A percentile compares a stretch with the other conserved stretches of the same genome.
phyloP scores from a whole-genome alignment of 30 jellyfish, hydroid and myxozoan genomes.

The Hydractinia echinata region DNA sequence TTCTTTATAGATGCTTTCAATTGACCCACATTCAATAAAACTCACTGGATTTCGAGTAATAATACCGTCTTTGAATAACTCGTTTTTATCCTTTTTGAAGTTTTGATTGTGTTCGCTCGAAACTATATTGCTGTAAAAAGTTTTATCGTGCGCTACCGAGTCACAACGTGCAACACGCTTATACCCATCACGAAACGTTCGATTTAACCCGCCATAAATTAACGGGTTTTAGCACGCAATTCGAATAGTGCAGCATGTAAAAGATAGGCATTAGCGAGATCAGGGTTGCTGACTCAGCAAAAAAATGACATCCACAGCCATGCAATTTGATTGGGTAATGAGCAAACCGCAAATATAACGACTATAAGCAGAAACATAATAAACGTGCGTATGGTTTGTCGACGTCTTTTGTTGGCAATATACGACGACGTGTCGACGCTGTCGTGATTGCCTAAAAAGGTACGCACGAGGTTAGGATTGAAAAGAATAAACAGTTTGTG shows the following conservation, averaged over 20 bases:
- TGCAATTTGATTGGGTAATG: conserved; percentile 9
- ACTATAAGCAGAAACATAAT: background rate
- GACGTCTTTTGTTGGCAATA: conserved; percentile 2
- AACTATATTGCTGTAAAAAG: too few species aligned
- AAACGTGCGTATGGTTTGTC: conserved; percentile 9
- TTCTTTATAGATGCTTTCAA: conserved; percentile 6
- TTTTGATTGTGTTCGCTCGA: background rate
- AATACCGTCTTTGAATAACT: conserved; percentile 1
- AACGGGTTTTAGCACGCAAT: background rate
- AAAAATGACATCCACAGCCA: background rate
- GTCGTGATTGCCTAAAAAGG: background rate
- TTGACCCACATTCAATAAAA: conserved; percentile 11
- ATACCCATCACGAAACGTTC: conserved; percentile 2
- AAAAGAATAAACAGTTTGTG: too few species aligned
- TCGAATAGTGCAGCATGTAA: background rate
- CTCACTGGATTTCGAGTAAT: background rate
- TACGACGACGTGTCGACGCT: background rate
- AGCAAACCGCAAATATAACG: conserved; percentile 10
- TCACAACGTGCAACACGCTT: background rate
- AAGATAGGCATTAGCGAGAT: background rate
- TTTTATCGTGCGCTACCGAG: background rate
- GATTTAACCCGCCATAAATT: conserved; percentile 2
- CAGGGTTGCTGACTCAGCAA: background rate
- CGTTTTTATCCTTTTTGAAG: background rate
- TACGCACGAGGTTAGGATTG: too few species aligned